A percentile compares a stretch with the other conserved stretches of the same genome.
These are phyloP conservation scores for Pollachius pollachius DNA, from an alignment of 2,113 vertebrate species.

Conservation along the genomic window DNA sequence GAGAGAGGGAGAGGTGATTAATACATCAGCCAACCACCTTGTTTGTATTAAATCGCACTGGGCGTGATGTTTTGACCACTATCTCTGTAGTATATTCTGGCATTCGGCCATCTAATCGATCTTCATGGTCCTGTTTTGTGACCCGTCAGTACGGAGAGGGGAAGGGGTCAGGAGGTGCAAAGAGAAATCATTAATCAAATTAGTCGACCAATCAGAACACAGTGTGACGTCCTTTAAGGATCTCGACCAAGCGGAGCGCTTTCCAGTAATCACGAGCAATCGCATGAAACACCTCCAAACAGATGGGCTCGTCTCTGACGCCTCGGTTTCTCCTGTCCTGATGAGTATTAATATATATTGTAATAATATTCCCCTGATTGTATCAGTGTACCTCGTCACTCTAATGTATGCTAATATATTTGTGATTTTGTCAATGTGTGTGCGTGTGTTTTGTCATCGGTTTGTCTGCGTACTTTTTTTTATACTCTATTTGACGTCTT, in stretches of 20 bases:
- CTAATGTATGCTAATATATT: too few relatives aligned
- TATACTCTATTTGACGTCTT: too few relatives aligned
- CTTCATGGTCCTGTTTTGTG: not conserved
- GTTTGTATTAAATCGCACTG: too few relatives aligned
- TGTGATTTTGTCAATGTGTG: not conserved
- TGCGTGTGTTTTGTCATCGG: not conserved
- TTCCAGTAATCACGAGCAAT: conserved; percentile 10
- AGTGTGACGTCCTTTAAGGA: conserved; percentile 15
- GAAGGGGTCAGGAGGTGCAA: conserved; percentile 16
- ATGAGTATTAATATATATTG: too few relatives aligned
- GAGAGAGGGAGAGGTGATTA: too few relatives aligned
- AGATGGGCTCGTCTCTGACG: too few relatives aligned
- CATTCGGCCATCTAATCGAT: not conserved
- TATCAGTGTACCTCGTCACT: too few relatives aligned
- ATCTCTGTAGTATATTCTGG: not conserved
- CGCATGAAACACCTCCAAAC: conserved; percentile 3
- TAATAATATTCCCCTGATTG: too few relatives aligned
- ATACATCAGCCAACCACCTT: too few relatives aligned
- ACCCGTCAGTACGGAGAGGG: not conserved
- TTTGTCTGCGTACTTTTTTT: too few relatives aligned
- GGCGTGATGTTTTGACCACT: not conserved
- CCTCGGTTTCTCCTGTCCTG: too few relatives aligned
- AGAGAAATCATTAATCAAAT: conserved; percentile 31
- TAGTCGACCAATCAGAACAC: conserved; percentile 31
- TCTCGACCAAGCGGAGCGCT: conserved; percentile 14